Evolutionary conservation across 92 coral and sea anemone species (phyloP).

Genomic region (Desmophyllum pertusum): DNA sequence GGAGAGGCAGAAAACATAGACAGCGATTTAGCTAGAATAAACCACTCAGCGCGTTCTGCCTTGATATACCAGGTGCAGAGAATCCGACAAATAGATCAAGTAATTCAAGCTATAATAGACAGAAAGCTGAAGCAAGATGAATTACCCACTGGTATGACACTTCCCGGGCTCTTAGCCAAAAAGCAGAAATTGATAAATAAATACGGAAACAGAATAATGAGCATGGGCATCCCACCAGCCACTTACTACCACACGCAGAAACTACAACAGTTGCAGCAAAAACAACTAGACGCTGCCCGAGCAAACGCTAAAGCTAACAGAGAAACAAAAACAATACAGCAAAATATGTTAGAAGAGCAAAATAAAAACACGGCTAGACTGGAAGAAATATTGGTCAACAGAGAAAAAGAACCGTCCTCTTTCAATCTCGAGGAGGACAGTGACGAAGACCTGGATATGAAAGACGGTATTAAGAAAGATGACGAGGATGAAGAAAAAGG

Average conservation of each 20-base stretch:
- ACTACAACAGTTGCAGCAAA: neutral
- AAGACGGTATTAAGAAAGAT: neutral
- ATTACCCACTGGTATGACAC: neutral
- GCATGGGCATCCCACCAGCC: too few relatives aligned
- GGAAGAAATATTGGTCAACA: neutral
- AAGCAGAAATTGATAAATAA: neutral
- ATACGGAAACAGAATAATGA: too few relatives aligned
- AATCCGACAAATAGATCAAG: neutral
- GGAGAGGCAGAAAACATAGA: neutral
- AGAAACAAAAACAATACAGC: neutral
- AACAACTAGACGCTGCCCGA: neutral
- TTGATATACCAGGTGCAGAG: neutral
- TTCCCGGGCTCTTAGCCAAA: neutral
- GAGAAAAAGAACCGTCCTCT: neutral
- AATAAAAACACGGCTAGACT: neutral
- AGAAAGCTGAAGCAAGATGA: neutral
- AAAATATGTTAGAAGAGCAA: neutral
- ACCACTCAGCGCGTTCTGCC: neutral
- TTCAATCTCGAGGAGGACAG: neutral
- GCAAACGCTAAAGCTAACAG: neutral
- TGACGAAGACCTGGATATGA: neutral
- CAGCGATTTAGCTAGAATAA: neutral
- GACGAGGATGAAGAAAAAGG: neutral
- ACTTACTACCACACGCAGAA: neutral
- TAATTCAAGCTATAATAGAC: neutral